These are phyloP conservation scores for Salpingus planirostris DNA, from an alignment of 2,888 invertebrate genomes.

Conservation along the genomic window DNA sequence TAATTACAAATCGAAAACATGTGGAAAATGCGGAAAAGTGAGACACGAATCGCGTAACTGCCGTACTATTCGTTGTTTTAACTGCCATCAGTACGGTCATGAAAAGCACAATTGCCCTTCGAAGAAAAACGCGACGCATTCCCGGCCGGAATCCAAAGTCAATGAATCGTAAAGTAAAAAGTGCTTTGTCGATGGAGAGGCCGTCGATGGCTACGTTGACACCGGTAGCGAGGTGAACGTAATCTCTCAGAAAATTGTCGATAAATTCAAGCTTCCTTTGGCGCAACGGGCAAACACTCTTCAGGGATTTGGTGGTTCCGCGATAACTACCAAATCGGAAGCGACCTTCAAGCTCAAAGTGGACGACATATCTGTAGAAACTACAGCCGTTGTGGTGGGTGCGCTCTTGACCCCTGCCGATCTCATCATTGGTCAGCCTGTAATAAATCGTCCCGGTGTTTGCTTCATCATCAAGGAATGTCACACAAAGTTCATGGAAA, in stretches of 20 bases:
- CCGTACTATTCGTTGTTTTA: background rate
- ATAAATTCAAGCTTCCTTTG: background rate
- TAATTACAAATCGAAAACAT: too few relatives aligned
- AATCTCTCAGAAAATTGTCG: background rate
- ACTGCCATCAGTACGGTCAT: background rate
- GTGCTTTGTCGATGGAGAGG: background rate
- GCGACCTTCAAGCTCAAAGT: conserved; percentile 1
- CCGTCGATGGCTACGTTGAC: background rate
- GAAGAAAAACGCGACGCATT: background rate
- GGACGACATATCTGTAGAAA: conserved; percentile 4
- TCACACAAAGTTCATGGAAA: background rate
- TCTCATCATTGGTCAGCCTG: conserved; percentile 7
- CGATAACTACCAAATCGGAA: background rate
- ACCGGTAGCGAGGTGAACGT: conserved; percentile 1
- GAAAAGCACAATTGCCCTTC: background rate
- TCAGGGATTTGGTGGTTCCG: conserved; percentile 4
- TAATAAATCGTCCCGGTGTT: conserved; percentile 4
- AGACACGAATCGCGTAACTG: background rate
- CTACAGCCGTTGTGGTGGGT: conserved; percentile 3
- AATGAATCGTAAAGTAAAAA: background rate
- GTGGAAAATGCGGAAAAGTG: background rate
- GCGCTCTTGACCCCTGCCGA: conserved; percentile 3
- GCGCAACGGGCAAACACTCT: too few relatives aligned
- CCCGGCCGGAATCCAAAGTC: background rate
- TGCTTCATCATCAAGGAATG: conserved; percentile 1